Evolutionary conservation across 2,113 vertebrate genomes (phyloP).

Genomic region (Odontophorus gujanensis): DNA sequence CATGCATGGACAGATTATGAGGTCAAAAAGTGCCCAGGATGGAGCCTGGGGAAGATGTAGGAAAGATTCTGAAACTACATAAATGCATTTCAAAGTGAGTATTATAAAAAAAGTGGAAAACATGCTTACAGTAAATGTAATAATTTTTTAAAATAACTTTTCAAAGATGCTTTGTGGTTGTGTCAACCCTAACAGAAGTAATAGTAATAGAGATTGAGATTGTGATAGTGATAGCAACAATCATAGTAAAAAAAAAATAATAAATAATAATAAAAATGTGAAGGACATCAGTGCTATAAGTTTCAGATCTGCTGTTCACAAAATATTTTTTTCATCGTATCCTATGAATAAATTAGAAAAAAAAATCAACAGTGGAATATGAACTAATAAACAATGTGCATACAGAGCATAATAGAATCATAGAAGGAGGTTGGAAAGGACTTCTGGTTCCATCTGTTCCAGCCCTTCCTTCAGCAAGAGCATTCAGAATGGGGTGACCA

Average conservation of each 20-base stretch:
- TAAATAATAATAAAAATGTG: background rate
- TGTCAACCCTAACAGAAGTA: background rate
- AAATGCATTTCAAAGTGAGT: background rate
- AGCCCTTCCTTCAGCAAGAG: background rate
- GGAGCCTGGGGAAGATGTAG: constrained; percentile 7
- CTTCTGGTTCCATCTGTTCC: background rate
- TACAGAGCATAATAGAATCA: background rate
- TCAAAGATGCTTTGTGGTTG: background rate
- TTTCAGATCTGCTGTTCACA: background rate
- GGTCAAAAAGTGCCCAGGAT: constrained; percentile 39
- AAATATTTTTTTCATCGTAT: background rate
- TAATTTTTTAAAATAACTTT: background rate
- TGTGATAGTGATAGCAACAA: background rate
- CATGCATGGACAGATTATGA: constrained; percentile 50
- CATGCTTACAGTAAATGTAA: background rate
- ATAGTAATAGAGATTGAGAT: too few relatives aligned
- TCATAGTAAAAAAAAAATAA: background rate
- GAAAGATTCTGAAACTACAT: constrained; percentile 25
- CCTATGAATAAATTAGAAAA: background rate
- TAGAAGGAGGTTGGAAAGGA: background rate
- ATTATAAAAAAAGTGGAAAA: constrained; percentile 30
- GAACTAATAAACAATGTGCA: background rate
- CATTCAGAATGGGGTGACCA: background rate
- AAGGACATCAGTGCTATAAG: background rate
- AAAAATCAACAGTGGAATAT: background rate